Percentiles rank a stretch among this genome's conserved stretches.
phyloP scores from a whole-genome alignment of 2,113 vertebrate species.

The Apteryx owenii region DNA sequence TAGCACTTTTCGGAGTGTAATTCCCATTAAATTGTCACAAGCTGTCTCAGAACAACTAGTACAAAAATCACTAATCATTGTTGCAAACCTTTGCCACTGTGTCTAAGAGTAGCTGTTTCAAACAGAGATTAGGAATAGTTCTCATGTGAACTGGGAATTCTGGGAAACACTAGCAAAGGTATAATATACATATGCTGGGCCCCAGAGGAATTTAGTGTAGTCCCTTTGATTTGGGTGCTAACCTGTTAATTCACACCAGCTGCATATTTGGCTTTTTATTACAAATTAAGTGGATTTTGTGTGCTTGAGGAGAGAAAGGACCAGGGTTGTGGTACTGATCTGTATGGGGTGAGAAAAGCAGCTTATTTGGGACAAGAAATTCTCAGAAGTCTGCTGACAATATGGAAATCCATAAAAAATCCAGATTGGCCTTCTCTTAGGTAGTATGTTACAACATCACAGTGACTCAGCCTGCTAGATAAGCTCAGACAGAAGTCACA shows the following conservation, averaged over 20 bases:
- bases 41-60: neutral
- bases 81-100: neutral
- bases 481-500: slow-evolving; percentile 41
- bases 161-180: neutral
- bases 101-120: neutral
- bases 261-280: neutral
- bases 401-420: neutral
- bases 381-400: neutral
- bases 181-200: fast-evolving
- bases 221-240: neutral
- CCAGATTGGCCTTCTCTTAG: neutral
- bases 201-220: neutral
- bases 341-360: neutral
- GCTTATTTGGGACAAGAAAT: neutral
- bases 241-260: neutral
- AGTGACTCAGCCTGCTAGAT: neutral
- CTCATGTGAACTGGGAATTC: neutral
- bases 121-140: neutral
- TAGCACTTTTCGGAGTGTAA: neutral
- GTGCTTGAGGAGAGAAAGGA: neutral
- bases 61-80: neutral
- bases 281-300: neutral
- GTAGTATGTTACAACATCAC: neutral
- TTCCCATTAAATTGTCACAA: neutral
- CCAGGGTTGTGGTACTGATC: neutral